Evolutionary conservation across 2,888 invertebrate genomes (phyloP), one percentile per base, ranked within the genome.

Genomic region (Amiota minor): DNA sequence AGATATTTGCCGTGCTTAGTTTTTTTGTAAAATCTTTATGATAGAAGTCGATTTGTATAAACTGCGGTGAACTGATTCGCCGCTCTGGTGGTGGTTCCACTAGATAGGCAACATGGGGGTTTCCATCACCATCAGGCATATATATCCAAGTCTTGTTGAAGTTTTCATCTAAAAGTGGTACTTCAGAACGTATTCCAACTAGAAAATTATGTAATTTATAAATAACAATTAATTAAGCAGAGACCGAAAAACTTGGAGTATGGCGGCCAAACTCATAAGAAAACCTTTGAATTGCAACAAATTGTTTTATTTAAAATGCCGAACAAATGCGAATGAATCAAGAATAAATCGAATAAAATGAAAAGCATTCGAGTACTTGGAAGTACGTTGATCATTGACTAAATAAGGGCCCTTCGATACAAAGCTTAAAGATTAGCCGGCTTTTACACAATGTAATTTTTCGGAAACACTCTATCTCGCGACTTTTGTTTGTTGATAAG

Each of bases 71-170:
- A 47, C 78, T 81, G 12, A 80, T 83, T 14, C 86, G 84, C 70
- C 85, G 82, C 47, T 85, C 86, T 18, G 84, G 82, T 2, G 88
- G 87, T 9, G 88, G 89, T 74, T 88, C 87, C 2, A 86, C 85
- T 67, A 90, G 78, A 78, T 89, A 89, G 2, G 88, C 88, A 64
- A 89, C 87, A 77, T 89, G 87, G 0, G 89, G 86, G 2, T 87
- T 82, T 6, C 89, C 90, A 76, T 89, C 84, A 0, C 90, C 90
- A 79, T 90, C 89, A 18, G 90, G 88, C 89, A 90, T 90, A 73
- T 89, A 90, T 65, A 90, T 87, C 90, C 90, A 90, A 9, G 90
- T 89, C 72, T 82, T 85, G 59, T 88, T 89, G 78, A 90, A 90
- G 72, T 89, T 87, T 73, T 89, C 87, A 73, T 90, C 88, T 50